A percentile compares a stretch with the other conserved stretches of the same genome.
Evolutionary conservation across 2,797 vertebrate species (phyloP).

Genomic region (Lepus oiostolus): DNA sequence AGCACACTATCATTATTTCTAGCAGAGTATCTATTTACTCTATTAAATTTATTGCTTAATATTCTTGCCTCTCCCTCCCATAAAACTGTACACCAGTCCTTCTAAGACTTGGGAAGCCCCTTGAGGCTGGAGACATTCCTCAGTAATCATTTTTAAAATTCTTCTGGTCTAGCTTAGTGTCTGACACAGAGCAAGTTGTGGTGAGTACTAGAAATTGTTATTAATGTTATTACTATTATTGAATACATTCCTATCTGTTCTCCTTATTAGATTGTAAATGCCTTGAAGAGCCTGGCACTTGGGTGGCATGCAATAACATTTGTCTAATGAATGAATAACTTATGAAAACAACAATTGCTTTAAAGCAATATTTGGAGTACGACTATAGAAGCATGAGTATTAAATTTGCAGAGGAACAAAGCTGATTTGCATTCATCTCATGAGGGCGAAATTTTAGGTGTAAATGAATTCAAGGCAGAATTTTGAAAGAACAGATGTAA

Average conservation of each 20-base stretch:
- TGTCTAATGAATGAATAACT: slow-evolving; percentile 47
- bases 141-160: background rate
- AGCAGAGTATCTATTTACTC: background rate
- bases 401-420: slow-evolving; percentile 38
- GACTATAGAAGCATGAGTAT: background rate
- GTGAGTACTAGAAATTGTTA: slow-evolving; percentile 35
- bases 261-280: slow-evolving; percentile 27
- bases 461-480: slow-evolving; percentile 53
- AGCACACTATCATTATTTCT: slow-evolving; percentile 29
- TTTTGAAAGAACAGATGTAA: slow-evolving; percentile 51
- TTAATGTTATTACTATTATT: background rate
- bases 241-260: background rate
- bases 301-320: background rate
- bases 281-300: slow-evolving; percentile 3
- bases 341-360: slow-evolving; percentile 11
- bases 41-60: background rate
- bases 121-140: background rate
- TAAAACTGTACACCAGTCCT: background rate
- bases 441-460: slow-evolving; percentile 55
- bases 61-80: background rate
- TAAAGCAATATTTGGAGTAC: slow-evolving; percentile 51
- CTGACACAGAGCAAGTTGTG: background rate
- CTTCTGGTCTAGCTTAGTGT: background rate
- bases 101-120: background rate
- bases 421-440: slow-evolving; percentile 40